Conservation (phyloP, 2,888 invertebrate species). For the Protodeltote pygarga region DNA sequence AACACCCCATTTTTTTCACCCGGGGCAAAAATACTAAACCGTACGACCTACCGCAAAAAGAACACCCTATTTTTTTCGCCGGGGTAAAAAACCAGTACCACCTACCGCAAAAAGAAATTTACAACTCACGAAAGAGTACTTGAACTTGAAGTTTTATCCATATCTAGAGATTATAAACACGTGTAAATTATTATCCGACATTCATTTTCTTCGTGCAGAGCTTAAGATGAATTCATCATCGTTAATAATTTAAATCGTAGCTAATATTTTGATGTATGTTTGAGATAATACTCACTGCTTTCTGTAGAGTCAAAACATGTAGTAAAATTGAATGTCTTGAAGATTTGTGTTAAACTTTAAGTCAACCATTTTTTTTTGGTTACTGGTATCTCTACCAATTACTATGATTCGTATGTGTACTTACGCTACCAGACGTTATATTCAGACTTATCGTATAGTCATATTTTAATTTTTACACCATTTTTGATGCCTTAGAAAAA, state of each 20-base stretch:
- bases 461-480: too few relatives aligned
- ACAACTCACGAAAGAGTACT: not conserved
- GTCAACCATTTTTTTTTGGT: not conserved
- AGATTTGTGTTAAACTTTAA: not conserved
- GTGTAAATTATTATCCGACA: slow-evolving; percentile 19
- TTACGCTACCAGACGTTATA: too few relatives aligned
- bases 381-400: too few relatives aligned
- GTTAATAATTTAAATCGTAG: slow-evolving; percentile 19
- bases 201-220: slow-evolving; percentile 17
- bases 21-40: too few relatives aligned
- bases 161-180: slow-evolving; percentile 12
- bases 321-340: not conserved
- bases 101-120: slow-evolving; percentile 3
- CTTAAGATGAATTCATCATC: slow-evolving; percentile 14
- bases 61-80: not conserved
- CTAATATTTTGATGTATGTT: slow-evolving; percentile 25
- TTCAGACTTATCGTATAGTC: too few relatives aligned
- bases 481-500: too few relatives aligned
- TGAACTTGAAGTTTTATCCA: slow-evolving; percentile 17
- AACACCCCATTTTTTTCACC: not conserved
- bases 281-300: slow-evolving; percentile 2
- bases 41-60: too few relatives aligned
- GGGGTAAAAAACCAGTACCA: too few relatives aligned
- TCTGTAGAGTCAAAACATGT: not conserved
- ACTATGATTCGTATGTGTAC: too few relatives aligned